These are phyloP conservation scores for Eilema depressum DNA, from an alignment of 2,888 invertebrate genomes.

Conservation along the genomic window DNA sequence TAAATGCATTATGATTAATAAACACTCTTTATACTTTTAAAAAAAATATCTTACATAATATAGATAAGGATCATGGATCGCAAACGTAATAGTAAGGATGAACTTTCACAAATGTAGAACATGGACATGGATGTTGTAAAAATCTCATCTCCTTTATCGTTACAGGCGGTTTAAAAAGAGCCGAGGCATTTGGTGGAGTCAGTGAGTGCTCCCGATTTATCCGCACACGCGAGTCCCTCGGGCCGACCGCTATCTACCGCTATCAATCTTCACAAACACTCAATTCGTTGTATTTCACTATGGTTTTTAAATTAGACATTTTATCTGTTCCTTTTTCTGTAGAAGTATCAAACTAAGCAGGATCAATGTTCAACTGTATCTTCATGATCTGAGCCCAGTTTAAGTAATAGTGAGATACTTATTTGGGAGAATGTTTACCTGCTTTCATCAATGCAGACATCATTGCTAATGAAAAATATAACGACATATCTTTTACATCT, in stretches of 20 bases:
- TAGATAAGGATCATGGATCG: neutral
- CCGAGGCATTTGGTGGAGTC: neutral
- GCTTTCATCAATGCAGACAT: too few species aligned
- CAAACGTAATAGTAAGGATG: neutral
- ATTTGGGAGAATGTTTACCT: too few species aligned
- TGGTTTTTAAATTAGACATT: neutral
- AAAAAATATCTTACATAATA: too few species aligned
- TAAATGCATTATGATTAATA: neutral
- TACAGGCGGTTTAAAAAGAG: neutral
- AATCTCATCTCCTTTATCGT: neutral
- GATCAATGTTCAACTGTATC: neutral
- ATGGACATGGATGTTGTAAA: neutral
- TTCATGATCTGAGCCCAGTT: neutral
- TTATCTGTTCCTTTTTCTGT: neutral
- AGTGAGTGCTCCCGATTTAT: neutral
- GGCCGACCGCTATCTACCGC: neutral
- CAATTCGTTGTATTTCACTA: neutral
- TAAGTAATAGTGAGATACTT: too few species aligned
- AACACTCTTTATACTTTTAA: too few species aligned
- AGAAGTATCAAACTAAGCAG: neutral
- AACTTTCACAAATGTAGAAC: neutral
- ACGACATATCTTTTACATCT: too few species aligned
- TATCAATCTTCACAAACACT: conserved; percentile 7
- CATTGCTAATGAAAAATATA: too few species aligned
- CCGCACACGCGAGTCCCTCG: neutral